Evolutionary conservation across 1,140 invertebrate genomes (phyloP).

Genomic region (Bombus haemorrhoidalis): DNA sequence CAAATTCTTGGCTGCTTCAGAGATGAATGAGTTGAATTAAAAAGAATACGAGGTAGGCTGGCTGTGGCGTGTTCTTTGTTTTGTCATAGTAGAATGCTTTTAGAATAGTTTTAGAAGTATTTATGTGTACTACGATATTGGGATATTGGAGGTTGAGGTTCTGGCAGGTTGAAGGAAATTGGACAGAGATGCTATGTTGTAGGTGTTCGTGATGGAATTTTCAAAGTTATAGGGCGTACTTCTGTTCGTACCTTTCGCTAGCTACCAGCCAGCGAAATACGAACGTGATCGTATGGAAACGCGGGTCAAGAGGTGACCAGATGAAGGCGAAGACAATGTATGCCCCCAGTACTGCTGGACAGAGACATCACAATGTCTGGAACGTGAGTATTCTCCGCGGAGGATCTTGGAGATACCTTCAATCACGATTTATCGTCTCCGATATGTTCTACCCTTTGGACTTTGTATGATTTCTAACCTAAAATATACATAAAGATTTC

Average conservation of each 20-base stretch:
- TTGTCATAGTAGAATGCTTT: too few species aligned
- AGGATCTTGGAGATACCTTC: conserved; percentile 62
- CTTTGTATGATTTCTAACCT: neutral
- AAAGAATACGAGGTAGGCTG: neutral
- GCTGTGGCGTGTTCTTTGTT: too few species aligned
- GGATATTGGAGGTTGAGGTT: too few species aligned
- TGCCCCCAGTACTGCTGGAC: conserved; percentile 53
- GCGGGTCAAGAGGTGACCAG: conserved; percentile 69
- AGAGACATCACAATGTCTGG: conserved; percentile 68
- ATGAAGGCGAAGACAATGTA: conserved; percentile 74
- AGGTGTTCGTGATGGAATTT: too few species aligned
- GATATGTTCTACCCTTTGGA: conserved; percentile 26
- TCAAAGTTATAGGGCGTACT: neutral
- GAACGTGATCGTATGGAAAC: conserved; percentile 69
- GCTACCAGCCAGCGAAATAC: conserved; percentile 43
- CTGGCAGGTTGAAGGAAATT: too few species aligned
- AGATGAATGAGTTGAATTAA: neutral
- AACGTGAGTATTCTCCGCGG: conserved; percentile 37
- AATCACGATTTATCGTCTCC: conserved; percentile 72
- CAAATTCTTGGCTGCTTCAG: neutral
- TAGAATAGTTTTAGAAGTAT: too few species aligned
- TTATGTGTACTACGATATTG: too few species aligned
- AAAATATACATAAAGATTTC: neutral
- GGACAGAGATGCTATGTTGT: too few species aligned
- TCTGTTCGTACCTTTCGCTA: conserved; percentile 17